Percentiles rank a stretch among this genome's conserved stretches.
These are phyloP conservation scores for Emydocephalus ijimae DNA, from an alignment of 2,113 vertebrate genomes.

Conservation along the genomic window DNA sequence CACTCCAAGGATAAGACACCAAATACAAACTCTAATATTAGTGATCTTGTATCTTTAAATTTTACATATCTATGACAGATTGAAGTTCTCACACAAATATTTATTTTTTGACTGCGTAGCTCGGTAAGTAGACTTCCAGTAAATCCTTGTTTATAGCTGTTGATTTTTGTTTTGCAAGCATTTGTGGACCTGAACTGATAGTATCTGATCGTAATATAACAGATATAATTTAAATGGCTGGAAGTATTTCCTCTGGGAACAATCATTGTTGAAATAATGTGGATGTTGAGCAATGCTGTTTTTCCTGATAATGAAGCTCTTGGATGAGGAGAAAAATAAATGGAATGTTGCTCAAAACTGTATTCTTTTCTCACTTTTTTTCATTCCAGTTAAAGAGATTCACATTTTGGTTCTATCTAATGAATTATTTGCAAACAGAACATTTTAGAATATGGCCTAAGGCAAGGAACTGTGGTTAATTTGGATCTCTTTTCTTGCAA, in stretches of 20 bases:
- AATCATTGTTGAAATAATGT: constrained; percentile 42
- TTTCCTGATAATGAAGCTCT: constrained; percentile 38
- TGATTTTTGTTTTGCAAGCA: constrained; percentile 48
- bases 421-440: not conserved
- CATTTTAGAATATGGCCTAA: not conserved
- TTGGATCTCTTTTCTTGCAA: not conserved
- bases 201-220: constrained; percentile 40
- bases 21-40: not conserved
- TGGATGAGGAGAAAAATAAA: constrained; percentile 53
- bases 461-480: not conserved
- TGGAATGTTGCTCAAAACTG: constrained; percentile 48
- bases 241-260: constrained; percentile 54
- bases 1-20: no score
- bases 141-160: constrained; percentile 53
- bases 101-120: constrained; percentile 35
- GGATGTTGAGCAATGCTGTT: constrained; percentile 57
- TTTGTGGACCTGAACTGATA: constrained; percentile 41
- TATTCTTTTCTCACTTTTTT: constrained; percentile 41
- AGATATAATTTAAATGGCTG: constrained; percentile 28
- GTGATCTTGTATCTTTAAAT: not conserved
- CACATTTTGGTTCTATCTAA: not conserved
- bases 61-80: not conserved
- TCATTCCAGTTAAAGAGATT: constrained; percentile 31
- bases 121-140: constrained; percentile 46
- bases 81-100: not conserved